Percentiles rank a stretch among this genome's conserved stretches.
phyloP scores from a whole-genome alignment of 2,113 vertebrate genomes.

The Anoura caudifer region DNA sequence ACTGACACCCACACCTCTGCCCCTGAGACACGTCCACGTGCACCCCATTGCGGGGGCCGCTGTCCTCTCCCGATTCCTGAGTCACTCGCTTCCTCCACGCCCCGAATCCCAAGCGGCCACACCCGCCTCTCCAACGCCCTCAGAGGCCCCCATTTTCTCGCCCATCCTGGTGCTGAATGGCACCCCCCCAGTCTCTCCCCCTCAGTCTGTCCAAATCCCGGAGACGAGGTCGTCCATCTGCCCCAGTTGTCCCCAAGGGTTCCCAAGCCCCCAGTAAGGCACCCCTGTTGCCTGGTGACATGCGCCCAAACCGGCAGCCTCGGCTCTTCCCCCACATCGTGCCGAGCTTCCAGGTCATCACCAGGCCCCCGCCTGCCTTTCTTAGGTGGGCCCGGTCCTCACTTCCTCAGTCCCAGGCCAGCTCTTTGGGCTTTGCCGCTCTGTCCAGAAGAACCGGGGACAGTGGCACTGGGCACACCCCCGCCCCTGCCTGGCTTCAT shows the following conservation, averaged over 20 bases:
- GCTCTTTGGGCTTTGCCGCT: too few relatives aligned
- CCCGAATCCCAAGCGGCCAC: rapidly evolving
- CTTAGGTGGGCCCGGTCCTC: neutral
- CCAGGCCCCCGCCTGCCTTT: neutral
- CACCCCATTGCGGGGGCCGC: rapidly evolving
- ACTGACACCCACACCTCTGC: neutral
- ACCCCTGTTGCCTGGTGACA: too few relatives aligned
- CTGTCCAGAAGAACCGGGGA: rapidly evolving
- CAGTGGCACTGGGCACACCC: rapidly evolving
- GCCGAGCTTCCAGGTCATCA: rapidly evolving
- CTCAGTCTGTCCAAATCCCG: neutral
- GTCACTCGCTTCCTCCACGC: rapidly evolving
- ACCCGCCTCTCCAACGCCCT: rapidly evolving
- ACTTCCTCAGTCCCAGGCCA: neutral
- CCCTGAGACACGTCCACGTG: rapidly evolving
- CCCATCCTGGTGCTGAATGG: neutral
- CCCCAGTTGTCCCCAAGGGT: neutral
- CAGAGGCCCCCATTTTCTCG: rapidly evolving
- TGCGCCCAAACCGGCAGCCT: neutral
- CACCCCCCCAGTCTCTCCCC: neutral
- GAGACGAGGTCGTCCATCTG: too few relatives aligned
- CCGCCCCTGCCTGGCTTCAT: neutral
- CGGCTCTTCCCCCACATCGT: neutral
- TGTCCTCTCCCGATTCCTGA: neutral
- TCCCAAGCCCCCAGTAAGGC: too few relatives aligned